Evolutionary conservation across 2,113 vertebrate species (phyloP).

Genomic region (Morphnarchus princeps): DNA sequence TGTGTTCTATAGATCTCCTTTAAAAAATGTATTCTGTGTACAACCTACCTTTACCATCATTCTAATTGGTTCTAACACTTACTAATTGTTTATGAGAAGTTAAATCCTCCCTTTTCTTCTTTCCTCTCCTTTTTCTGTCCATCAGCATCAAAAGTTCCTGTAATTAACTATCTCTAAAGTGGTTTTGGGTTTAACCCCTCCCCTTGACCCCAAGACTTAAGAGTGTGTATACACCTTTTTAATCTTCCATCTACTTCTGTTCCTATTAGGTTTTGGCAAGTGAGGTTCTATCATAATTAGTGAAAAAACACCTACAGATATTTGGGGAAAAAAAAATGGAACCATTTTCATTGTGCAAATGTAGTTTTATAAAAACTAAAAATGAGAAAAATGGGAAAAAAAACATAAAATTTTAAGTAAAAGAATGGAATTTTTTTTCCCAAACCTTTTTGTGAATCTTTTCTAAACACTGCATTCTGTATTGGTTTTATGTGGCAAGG

Average conservation of each 20-base stretch:
- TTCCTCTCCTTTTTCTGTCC: background rate
- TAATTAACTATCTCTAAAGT: background rate
- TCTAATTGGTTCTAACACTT: background rate
- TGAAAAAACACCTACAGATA: background rate
- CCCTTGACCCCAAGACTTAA: background rate
- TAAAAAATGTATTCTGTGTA: background rate
- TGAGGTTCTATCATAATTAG: background rate
- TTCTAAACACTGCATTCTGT: background rate
- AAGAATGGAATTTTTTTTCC: rapidly evolving
- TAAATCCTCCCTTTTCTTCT: background rate
- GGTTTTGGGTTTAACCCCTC: background rate
- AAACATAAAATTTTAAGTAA: background rate
- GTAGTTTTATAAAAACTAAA: background rate
- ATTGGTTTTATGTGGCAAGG: no score
- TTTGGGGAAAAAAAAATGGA: background rate
- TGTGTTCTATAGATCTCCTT: background rate
- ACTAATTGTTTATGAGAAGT: background rate
- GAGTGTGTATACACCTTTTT: background rate
- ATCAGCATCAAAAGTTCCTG: background rate
- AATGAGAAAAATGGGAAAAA: background rate
- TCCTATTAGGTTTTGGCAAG: background rate
- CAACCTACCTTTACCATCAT: background rate
- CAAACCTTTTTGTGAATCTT: background rate
- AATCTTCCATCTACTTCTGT: background rate
- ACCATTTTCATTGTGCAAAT: background rate